Conservation (phyloP, 2,888 invertebrate species). For the Mycalesis mineus region DNA sequence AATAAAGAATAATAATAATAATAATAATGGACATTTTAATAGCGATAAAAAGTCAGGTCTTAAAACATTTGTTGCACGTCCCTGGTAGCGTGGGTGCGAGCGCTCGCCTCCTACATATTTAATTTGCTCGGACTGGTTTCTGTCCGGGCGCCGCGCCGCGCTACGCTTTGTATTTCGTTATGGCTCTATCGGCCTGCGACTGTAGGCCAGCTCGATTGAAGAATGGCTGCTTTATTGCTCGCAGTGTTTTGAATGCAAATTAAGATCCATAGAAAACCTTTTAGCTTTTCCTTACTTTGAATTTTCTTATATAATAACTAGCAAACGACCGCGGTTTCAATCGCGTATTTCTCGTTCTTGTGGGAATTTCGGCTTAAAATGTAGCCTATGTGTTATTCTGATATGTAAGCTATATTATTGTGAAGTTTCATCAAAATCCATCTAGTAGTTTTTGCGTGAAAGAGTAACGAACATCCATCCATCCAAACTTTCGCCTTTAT, state of each 20-base stretch:
- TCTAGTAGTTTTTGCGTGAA: no score
- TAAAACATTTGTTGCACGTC: slow-evolving; percentile 34
- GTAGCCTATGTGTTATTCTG: no score
- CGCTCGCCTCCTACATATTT: slow-evolving; percentile 75
- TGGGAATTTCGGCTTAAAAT: no score
- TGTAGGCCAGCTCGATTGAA: slow-evolving; percentile 43
- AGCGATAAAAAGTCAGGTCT: no score
- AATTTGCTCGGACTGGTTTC: slow-evolving; percentile 76
- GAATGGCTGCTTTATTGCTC: slow-evolving; percentile 48
- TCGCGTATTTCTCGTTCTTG: no score
- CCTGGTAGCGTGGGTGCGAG: slow-evolving; percentile 61
- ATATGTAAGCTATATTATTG: no score
- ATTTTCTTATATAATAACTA: not conserved
- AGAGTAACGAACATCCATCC: no score
- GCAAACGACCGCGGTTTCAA: not conserved
- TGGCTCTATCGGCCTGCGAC: slow-evolving; percentile 62
- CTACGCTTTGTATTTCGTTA: slow-evolving; percentile 72
- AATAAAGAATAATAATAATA: no score
- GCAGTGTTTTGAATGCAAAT: slow-evolving; percentile 34
- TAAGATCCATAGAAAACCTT: slow-evolving; percentile 4
- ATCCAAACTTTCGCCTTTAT: no score
- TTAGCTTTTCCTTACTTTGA: not conserved
- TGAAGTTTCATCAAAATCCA: no score
- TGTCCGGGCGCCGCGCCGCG: slow-evolving; percentile 58
- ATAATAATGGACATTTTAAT: no score